A percentile compares a stretch with the other conserved stretches of the same genome.
These are phyloP conservation scores for Horisme vitalbata DNA, from an alignment of 2,888 invertebrate genomes.

Conservation along the genomic window DNA sequence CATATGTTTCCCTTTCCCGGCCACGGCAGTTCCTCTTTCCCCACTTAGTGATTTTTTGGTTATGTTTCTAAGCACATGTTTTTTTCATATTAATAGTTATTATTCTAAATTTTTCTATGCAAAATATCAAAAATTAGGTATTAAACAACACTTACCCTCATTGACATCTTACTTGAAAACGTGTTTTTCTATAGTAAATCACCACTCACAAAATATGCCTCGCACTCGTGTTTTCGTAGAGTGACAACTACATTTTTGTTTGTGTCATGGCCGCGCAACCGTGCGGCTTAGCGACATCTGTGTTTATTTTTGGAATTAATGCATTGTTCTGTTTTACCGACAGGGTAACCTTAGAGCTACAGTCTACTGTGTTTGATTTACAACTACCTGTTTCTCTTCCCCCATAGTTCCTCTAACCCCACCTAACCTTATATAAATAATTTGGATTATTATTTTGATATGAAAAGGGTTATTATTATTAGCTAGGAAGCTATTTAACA, in stretches of 20 bases:
- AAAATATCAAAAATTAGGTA: slow-evolving; percentile 2
- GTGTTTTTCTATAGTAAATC: slow-evolving; percentile 2
- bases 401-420: slow-evolving; percentile 15
- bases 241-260: slow-evolving; percentile 1
- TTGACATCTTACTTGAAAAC: slow-evolving; percentile 1
- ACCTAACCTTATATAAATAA: not conserved
- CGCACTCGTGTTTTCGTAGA: slow-evolving; percentile 4
- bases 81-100: not conserved
- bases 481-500: no score
- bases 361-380: slow-evolving; percentile 10
- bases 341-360: slow-evolving; percentile 5
- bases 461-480: no score
- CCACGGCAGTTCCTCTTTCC: slow-evolving; percentile 17
- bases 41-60: slow-evolving; percentile 13
- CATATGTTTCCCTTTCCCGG: slow-evolving; percentile 7
- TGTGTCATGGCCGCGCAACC: slow-evolving; percentile 3
- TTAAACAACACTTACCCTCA: slow-evolving; percentile 5
- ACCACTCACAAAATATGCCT: slow-evolving; percentile 4
- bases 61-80: slow-evolving; percentile 11
- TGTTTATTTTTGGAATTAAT: slow-evolving; percentile 7
- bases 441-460: no score
- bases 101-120: not conserved
- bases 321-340: slow-evolving; percentile 9
- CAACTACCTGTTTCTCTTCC: slow-evolving; percentile 5
- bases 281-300: not conserved